Evolutionary conservation across 1,140 invertebrate species (phyloP).

Genomic region (Sipha flava): DNA sequence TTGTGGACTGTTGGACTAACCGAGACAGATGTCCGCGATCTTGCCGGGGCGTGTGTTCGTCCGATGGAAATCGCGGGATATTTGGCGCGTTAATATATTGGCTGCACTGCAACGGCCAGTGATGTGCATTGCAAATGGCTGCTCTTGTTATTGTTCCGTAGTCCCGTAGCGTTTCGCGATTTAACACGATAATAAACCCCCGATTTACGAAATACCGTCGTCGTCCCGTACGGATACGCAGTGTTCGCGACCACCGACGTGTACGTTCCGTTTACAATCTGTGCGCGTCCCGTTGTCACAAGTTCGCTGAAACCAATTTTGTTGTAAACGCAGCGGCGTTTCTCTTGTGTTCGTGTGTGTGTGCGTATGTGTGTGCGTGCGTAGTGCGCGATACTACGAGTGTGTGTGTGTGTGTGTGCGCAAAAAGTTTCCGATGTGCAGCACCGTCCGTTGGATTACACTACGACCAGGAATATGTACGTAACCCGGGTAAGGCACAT

Average conservation of each 20-base stretch:
- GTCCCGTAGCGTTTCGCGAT: conserved; percentile 46
- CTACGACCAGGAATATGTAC: conserved; percentile 45
- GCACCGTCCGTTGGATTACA: conserved; percentile 11
- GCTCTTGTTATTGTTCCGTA: conserved; percentile 67
- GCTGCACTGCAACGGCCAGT: conserved; percentile 53
- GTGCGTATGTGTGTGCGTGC: background rate
- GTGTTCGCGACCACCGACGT: conserved; percentile 42
- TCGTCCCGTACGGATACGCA: conserved; percentile 38
- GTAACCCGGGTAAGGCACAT: conserved; percentile 38
- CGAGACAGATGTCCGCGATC: no score
- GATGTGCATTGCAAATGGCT: conserved; percentile 65
- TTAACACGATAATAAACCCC: conserved; percentile 54
- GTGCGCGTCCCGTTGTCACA: conserved; percentile 38
- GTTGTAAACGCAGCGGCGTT: conserved; percentile 42
- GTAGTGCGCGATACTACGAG: background rate
- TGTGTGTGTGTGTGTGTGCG: background rate
- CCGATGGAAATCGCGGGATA: no score
- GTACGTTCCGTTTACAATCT: conserved; percentile 42
- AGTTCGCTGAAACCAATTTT: conserved; percentile 41
- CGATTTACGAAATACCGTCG: conserved; percentile 49
- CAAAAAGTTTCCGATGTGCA: conserved; percentile 10
- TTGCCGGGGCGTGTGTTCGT: no score
- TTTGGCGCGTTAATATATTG: background rate
- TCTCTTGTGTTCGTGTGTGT: background rate
- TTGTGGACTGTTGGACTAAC: background rate